Conservation (phyloP, 2,113 vertebrate species). For the Erinaceus europaeus region DNA sequence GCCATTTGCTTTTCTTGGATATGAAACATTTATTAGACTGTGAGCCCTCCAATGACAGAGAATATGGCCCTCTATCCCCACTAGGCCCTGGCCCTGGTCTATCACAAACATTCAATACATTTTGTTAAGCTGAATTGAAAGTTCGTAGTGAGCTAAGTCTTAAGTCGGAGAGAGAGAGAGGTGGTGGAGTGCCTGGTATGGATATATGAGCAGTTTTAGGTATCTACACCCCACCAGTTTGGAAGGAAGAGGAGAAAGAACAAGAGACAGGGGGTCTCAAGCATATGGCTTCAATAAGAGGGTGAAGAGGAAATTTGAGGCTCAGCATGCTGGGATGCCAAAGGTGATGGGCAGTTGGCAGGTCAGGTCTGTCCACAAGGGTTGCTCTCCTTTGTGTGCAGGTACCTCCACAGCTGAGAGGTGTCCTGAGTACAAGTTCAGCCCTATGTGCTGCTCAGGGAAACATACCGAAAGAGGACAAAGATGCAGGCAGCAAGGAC, state of each 20-base stretch:
- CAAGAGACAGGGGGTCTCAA: not conserved
- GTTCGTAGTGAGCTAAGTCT: not conserved
- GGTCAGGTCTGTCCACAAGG: not conserved
- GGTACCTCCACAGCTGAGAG: not conserved
- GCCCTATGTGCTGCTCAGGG: not conserved
- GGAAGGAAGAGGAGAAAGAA: no score
- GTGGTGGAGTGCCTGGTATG: not conserved
- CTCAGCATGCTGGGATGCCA: not conserved
- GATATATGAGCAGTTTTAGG: not conserved
- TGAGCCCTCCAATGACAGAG: not conserved
- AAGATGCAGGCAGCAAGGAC: not conserved
- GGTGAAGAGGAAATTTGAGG: not conserved
- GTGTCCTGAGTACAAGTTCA: not conserved
- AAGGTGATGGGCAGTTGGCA: not conserved
- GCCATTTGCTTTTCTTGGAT: not conserved
- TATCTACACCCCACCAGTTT: not conserved
- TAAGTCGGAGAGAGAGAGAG: not conserved
- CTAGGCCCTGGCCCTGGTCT: not conserved
- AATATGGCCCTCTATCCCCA: not conserved
- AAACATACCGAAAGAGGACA: not conserved
- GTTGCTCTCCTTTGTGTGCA: not conserved
- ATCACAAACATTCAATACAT: not conserved
- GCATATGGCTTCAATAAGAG: not conserved
- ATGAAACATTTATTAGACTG: not conserved
- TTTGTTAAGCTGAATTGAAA: not conserved